Evolutionary conservation across 1,140 invertebrate species (phyloP), one percentile per base, ranked within the genome.

Genomic region (Varroa destructor): DNA sequence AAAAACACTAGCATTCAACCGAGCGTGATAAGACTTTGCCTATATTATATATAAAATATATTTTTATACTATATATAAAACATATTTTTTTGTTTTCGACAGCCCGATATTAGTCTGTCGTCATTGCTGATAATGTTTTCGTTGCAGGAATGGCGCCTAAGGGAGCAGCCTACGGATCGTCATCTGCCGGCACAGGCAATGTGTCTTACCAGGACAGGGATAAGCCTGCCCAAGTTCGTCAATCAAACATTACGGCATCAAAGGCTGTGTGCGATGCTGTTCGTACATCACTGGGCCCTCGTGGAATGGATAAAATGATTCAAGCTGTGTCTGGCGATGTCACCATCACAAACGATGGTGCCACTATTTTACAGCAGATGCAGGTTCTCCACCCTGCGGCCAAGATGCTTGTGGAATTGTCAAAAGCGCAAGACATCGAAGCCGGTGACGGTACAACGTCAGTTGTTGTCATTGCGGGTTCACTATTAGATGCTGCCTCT

Each of bases 281-380:
- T 76, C 86, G 96, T 73, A 99, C 97, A 25, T 97, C 93, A 83
- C 83, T 99, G 77, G 97, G 97, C 25, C 97, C 97, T 43, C 84
- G 91, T 75, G 97, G 97, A 75, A 99, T 99, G 97, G 97, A 99
- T 79, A 99, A 99, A 86, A 99, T 99, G 96, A 99, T 99, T 75
- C 96, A 99, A 85, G 84, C 91, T 64, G 85, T 86, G 14, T 96
- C 95, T 84, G 95, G 95, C 8, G 94, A 97, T 85, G 97, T 99
- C 0, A 99, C 94, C 8, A 99, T 99, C 72, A 99, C 96, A 61
- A 99, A 99, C 84, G 97, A 99, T 85, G 97, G 97, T 74, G 97
- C 97, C 43, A 99, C 97, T 43, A 99, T 99, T 82, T 82, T 99
- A 55, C 97, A 98, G 81, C 89, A 99, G 83, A 99, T 99, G 88